Conservation (phyloP, 2,113 vertebrate genomes). For the Bubo bubo region DNA sequence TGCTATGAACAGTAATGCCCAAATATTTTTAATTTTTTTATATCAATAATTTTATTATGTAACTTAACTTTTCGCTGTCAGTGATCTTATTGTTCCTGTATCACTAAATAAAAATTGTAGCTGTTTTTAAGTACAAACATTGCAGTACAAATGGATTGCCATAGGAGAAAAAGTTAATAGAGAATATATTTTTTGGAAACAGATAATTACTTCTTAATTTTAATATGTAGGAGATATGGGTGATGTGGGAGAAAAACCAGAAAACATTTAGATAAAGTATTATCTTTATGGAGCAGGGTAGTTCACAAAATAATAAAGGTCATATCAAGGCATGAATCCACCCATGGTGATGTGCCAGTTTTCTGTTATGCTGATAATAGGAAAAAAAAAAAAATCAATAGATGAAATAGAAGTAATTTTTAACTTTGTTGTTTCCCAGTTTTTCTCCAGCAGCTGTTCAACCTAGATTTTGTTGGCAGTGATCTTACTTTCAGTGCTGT, state of each 20-base stretch:
- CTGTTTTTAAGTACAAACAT: background rate
- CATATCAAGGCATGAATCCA: background rate
- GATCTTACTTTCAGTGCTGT: background rate
- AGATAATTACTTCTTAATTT: background rate
- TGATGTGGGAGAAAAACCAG: background rate
- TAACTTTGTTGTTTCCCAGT: background rate
- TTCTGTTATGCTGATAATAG: background rate
- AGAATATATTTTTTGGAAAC: background rate
- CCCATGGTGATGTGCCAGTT: background rate
- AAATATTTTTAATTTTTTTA: background rate
- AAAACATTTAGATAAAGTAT: background rate
- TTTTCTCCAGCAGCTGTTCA: background rate
- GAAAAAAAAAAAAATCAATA: background rate
- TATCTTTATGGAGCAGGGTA: background rate
- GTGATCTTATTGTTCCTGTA: background rate
- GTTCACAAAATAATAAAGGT: background rate
- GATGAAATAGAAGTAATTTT: background rate
- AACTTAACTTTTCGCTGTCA: background rate
- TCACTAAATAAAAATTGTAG: background rate
- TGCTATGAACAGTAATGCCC: background rate
- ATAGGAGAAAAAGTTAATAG: background rate
- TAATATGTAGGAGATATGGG: background rate
- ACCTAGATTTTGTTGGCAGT: background rate
- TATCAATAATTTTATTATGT: background rate
- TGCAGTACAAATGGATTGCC: background rate